Percentiles rank a stretch among this genome's conserved stretches.
phyloP scores from a whole-genome alignment of 2,113 vertebrate genomes.

The Lucifuga dentata region DNA sequence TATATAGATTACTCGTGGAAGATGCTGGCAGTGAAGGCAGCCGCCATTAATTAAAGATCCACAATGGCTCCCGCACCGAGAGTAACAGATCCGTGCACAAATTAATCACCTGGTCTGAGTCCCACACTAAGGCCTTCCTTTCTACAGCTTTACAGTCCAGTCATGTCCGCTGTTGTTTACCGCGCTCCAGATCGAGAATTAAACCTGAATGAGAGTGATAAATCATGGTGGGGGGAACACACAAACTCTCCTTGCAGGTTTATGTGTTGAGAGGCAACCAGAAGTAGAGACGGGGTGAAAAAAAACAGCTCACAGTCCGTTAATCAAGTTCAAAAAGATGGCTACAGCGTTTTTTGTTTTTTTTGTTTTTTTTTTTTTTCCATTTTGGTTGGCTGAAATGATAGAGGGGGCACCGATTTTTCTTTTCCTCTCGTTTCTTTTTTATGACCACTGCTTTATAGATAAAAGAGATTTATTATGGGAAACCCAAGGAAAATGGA shows the following conservation, averaged over 20 bases:
- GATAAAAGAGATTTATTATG: conserved; percentile 79
- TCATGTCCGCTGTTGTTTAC: conserved; percentile 83
- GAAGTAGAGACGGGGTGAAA: conserved; percentile 58
- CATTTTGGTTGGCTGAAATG: conserved; percentile 67
- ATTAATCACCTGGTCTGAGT: conserved; percentile 78
- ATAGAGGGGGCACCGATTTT: conserved; percentile 68
- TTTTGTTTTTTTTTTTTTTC: too few relatives aligned
- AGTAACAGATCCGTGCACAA: conserved; percentile 81
- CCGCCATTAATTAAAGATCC: conserved; percentile 82
- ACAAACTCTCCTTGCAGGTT: conserved; percentile 73
- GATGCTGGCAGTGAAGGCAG: conserved; percentile 64
- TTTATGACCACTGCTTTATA: conserved; percentile 73
- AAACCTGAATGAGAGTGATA: conserved; percentile 85
- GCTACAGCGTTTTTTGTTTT: conserved; percentile 44
- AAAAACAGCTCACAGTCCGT: conserved; percentile 60
- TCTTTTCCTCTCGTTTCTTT: conserved; percentile 56
- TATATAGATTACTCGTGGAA: conserved; percentile 75
- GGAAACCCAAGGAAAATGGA: conserved; percentile 73
- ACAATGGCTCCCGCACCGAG: conserved; percentile 72
- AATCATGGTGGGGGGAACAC: conserved; percentile 78
- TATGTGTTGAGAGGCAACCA: conserved; percentile 75
- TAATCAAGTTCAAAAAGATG: conserved; percentile 78
- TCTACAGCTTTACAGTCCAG: conserved; percentile 78
- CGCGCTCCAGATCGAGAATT: conserved; percentile 81
- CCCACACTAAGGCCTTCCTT: conserved; percentile 66